Evolutionary conservation across 2,797 vertebrate species (phyloP).

Genomic region (Chiroxiphia lanceolata): DNA sequence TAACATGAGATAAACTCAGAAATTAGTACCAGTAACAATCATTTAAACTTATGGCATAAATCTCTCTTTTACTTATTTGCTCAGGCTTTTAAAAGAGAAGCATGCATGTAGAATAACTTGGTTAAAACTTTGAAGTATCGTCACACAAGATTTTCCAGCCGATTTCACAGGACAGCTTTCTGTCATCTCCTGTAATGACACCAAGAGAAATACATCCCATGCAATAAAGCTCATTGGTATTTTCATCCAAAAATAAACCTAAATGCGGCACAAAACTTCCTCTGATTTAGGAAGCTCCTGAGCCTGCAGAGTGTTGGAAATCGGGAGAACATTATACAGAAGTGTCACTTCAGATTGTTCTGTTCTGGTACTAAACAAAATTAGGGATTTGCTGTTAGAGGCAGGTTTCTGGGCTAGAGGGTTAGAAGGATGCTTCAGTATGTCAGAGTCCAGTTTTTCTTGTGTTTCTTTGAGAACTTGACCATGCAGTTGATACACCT

Average conservation of each 20-base stretch:
- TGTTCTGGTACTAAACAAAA: background rate
- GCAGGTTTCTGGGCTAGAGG: background rate
- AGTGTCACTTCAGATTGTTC: background rate
- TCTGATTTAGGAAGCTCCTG: background rate
- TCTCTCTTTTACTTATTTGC: background rate
- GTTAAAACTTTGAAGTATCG: background rate
- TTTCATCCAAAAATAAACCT: background rate
- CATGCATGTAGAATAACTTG: background rate
- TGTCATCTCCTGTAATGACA: background rate
- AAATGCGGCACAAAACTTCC: background rate
- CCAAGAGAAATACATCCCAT: background rate
- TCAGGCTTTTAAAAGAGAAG: background rate
- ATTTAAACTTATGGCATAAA: background rate
- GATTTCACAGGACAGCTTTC: background rate
- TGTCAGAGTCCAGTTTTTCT: background rate
- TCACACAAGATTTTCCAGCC: background rate
- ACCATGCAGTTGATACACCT: background rate
- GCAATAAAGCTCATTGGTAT: background rate
- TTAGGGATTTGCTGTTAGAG: background rate
- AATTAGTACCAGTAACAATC: background rate
- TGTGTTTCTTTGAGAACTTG: background rate
- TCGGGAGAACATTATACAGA: background rate
- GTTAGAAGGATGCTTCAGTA: background rate
- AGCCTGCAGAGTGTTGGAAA: background rate
- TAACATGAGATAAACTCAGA: background rate